Base-by-base conservation (phyloP, 2,113 vertebrate genomes). In the Myotis davidii region DNA sequence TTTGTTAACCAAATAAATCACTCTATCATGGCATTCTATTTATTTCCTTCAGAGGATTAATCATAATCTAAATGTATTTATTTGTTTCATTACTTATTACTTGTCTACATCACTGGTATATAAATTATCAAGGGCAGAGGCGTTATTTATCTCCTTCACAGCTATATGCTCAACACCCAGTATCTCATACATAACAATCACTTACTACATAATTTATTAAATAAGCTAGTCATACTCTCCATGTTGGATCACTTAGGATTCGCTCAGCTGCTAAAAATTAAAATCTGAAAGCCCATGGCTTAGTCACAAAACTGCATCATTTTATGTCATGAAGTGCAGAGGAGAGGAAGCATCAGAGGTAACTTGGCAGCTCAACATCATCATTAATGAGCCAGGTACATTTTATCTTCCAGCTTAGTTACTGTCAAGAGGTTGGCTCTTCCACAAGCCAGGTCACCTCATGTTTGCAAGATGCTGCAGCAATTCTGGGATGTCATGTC, bases 61-160 rank as follows among this genome's bases (percentile, higher is more conserved):
- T 96, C 37, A 59, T 67, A 88, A 52, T 86, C 73, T 70, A 37
- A 88, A 42, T 88, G 20, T 9, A 54, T 70, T 91, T 70, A 64
- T 56, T 79, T 95, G 10, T 76, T 93, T 87, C 25, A 54, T 61
- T 88, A 54, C 50, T 50, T 27, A 56, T 91, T 50, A 42, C 21
- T 59, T 61, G n/a, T 37, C 23, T 85, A 6, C 9, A 50, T 90
- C 7, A 29, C 20, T 74, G 21, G 37, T 87, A 69, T 81, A 29
- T n/a, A 64, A 77, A 61, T 10, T 50, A 5, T 64, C 23, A 7
- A 82, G 27, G 27, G 3, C 27, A 73, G 52, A 13, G 9, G 2
- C 11, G 3, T 86, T 64, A 37, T 48, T 56, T 85, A 45, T 59
- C 29, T 85, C 56, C 45, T 67, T 92, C 42, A 82, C 1, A 59